phyloP scores from a whole-genome alignment of 35 echinoderm and acorn worm genomes.

The Ptychodera flava region DNA sequence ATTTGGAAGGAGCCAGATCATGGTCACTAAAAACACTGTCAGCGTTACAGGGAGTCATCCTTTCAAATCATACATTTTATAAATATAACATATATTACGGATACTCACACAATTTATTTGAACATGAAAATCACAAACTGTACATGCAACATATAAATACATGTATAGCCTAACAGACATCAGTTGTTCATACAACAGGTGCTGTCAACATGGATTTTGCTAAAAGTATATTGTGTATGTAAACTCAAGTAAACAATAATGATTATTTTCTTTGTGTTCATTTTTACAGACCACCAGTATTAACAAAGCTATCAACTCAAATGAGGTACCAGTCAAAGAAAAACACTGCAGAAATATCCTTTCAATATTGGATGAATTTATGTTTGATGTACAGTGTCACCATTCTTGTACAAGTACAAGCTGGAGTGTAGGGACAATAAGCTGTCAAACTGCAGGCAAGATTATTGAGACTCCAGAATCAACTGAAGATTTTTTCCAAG shows the following conservation, averaged over 20 bases:
- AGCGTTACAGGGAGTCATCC: too few relatives aligned
- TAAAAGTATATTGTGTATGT: too few relatives aligned
- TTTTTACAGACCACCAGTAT: slow-evolving; percentile 73
- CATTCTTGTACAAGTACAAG: neutral
- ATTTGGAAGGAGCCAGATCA: too few relatives aligned
- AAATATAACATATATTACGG: too few relatives aligned
- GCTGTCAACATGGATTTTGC: too few relatives aligned
- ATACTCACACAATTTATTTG: too few relatives aligned
- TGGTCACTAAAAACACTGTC: too few relatives aligned
- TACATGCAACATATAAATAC: too few relatives aligned
- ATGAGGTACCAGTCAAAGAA: slow-evolving; percentile 92
- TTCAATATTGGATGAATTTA: neutral
- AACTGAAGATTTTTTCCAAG: neutral
- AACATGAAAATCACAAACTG: too few relatives aligned
- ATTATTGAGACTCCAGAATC: neutral
- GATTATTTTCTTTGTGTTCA: neutral
- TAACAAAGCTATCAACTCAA: slow-evolving; percentile 86
- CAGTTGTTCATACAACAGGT: too few relatives aligned
- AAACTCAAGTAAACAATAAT: neutral
- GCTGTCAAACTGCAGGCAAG: neutral
- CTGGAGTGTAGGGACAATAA: neutral
- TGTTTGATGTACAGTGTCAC: neutral
- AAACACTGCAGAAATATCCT: slow-evolving; percentile 99
- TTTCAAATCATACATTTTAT: too few relatives aligned
- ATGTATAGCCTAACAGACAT: too few relatives aligned